Conservation (phyloP, 2,797 vertebrate genomes). For the Neoniphon sammara region DNA sequence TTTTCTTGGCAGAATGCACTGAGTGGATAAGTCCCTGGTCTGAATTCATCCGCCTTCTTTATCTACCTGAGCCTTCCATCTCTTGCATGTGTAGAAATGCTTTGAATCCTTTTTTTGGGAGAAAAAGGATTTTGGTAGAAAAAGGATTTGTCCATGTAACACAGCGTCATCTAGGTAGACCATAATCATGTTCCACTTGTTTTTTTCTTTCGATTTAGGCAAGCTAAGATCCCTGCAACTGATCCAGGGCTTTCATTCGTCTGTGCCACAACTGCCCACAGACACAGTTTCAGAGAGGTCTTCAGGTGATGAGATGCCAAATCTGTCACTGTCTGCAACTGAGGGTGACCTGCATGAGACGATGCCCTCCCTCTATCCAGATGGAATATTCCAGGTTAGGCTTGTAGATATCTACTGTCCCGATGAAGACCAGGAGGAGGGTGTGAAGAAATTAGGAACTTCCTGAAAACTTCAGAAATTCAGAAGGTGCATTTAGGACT, state of each 20-base stretch:
- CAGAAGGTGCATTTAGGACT: neutral
- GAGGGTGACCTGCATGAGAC: conserved; percentile 30
- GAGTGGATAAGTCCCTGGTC: conserved; percentile 23
- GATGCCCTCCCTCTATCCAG: conserved; percentile 34
- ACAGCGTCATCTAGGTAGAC: neutral
- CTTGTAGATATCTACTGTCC: conserved; percentile 66
- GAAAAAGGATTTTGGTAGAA: neutral
- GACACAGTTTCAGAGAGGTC: conserved; percentile 6
- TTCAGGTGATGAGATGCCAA: neutral
- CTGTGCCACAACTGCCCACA: conserved; percentile 8
- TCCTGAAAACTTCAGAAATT: neutral
- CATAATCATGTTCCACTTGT: conserved; percentile 5
- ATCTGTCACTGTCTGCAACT: conserved; percentile 1
- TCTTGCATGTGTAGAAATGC: neutral
- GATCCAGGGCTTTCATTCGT: conserved; percentile 43
- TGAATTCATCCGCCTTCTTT: neutral
- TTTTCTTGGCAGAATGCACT: neutral
- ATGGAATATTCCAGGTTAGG: conserved; percentile 68
- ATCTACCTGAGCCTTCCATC: neutral
- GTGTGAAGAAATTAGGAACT: conserved; percentile 8
- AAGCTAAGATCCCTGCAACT: conserved; percentile 66
- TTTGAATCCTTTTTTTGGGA: neutral
- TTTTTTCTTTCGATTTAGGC: conserved; percentile 52
- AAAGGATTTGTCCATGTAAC: neutral
- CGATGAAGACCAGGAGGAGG: conserved; percentile 64